Base-by-base conservation (phyloP, 1,140 invertebrate species). In the Physella acuta region DNA sequence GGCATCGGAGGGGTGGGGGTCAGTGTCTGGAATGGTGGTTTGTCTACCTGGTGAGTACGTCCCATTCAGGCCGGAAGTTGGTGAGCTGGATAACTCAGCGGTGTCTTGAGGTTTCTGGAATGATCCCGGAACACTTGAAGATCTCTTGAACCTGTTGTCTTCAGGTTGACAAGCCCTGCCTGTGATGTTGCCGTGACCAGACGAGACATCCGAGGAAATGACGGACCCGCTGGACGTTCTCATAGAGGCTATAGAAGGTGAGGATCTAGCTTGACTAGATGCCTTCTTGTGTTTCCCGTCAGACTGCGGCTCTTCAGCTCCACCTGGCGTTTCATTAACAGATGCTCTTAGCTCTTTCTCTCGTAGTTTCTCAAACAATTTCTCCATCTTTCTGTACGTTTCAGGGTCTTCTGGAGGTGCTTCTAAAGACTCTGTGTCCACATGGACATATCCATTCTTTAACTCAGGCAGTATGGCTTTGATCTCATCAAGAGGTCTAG, bases 341-440 rank as follows among this genome's bases (percentile, higher is more conserved):
- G 79, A 81, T 0, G 76, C 76, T 56, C 74, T 73, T 14, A 82
- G 71, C 66, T 82, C 80, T 66, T 76, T 78, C 62, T 79, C 76
- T 24, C 77, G 64, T 39, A 79, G 74, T 62, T 78, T 73, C 62
- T 79, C 72, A 68, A 82, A 82, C 28, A 82, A 55, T 70, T 73
- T 72, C 62, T 82, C 79, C 80, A 82, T 82, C 39, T 75, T 76
- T 26, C 71, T 71, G 59, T 75, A 82, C 73, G 76, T 76, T 74
- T 79, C 79, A 2, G 80, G 76, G 60, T 82, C 80, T 68, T 80
- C 80, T 8, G 80, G 77, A 1, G 79, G 79, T 11, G 80, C 76
- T 31, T 78, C 75, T 3, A 80, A 33, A n/a, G 53, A 52, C 14
- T 61, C 63, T 2, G 71, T 51, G 24, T 78, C 74, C 0, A 76